Conservation (phyloP, 2,888 invertebrate species). For the Notodonta ziczac region DNA sequence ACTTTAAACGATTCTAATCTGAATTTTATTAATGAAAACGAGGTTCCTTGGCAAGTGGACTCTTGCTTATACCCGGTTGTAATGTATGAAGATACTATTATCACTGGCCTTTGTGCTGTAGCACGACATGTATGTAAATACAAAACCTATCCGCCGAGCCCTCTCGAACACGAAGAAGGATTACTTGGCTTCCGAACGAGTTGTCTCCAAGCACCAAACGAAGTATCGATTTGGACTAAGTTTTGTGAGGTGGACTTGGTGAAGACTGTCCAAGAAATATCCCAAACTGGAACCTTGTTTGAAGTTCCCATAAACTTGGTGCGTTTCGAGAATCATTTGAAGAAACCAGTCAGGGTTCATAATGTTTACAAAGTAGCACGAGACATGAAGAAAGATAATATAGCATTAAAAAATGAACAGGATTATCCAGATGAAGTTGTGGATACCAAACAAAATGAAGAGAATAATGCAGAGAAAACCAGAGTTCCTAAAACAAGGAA, state of each 20-base stretch:
- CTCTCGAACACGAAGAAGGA: constrained; percentile 69
- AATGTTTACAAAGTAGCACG: constrained; percentile 92
- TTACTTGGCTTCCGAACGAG: constrained; percentile 92
- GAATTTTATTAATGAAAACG: constrained; percentile 51
- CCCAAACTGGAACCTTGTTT: constrained; percentile 41
- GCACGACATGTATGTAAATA: constrained; percentile 68
- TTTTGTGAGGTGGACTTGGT: constrained; percentile 95
- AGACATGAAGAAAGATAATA: constrained; percentile 72
- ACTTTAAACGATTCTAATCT: constrained; percentile 59
- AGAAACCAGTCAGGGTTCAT: constrained; percentile 92
- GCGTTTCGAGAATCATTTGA: constrained; percentile 93
- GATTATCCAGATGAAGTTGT: constrained; percentile 11
- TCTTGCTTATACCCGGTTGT: constrained; percentile 87
- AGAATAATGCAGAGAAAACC: constrained; percentile 29
- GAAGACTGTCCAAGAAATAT: constrained; percentile 80
- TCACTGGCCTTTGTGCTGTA: constrained; percentile 92
- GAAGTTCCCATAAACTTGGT: constrained; percentile 88
- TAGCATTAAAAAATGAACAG: constrained; percentile 38
- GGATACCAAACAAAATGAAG: constrained; percentile 4
- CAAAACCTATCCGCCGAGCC: constrained; percentile 34
- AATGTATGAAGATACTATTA: constrained; percentile 84
- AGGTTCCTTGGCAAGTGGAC: constrained; percentile 77
- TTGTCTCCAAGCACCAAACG: constrained; percentile 92
- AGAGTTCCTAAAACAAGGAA: constrained; percentile 71
- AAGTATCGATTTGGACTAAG: constrained; percentile 94